These are phyloP conservation scores for Microcebus jonahi DNA, from an alignment of 2,113 vertebrate species.

Conservation along the genomic window DNA sequence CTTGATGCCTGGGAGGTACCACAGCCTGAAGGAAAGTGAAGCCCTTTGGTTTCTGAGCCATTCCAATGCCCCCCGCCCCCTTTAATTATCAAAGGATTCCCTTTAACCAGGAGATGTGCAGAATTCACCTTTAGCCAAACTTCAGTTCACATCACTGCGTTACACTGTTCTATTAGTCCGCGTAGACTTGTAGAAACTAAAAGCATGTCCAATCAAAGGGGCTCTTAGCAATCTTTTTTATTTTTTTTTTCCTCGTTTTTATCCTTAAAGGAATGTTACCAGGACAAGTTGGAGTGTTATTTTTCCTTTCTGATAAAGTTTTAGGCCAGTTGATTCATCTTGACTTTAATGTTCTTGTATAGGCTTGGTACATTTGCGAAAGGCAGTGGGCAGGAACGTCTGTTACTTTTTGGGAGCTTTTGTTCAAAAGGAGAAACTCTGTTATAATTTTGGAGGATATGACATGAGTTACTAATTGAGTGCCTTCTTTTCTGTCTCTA, in stretches of 20 bases:
- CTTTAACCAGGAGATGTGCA: not conserved
- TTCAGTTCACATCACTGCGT: not conserved
- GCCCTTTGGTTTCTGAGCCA: not conserved
- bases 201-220: not conserved
- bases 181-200: fast-evolving
- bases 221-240: not conserved
- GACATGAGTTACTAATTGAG: not conserved
- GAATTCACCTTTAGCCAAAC: not conserved
- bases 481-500: not conserved
- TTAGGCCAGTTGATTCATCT: not conserved
- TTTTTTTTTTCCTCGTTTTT: not conserved
- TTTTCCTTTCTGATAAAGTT: not conserved
- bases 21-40: not conserved
- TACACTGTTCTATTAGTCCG: fast-evolving
- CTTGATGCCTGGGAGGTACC: not conserved
- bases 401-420: not conserved
- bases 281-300: not conserved
- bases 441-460: not conserved
- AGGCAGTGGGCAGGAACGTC: not conserved
- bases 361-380: not conserved
- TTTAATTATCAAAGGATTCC: not conserved
- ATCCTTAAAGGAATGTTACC: not conserved
- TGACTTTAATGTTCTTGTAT: not conserved
- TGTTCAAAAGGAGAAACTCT: not conserved
- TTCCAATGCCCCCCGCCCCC: fast-evolving